Base-by-base conservation (phyloP, 2,888 invertebrate genomes). In the Candidula unifasciata region DNA sequence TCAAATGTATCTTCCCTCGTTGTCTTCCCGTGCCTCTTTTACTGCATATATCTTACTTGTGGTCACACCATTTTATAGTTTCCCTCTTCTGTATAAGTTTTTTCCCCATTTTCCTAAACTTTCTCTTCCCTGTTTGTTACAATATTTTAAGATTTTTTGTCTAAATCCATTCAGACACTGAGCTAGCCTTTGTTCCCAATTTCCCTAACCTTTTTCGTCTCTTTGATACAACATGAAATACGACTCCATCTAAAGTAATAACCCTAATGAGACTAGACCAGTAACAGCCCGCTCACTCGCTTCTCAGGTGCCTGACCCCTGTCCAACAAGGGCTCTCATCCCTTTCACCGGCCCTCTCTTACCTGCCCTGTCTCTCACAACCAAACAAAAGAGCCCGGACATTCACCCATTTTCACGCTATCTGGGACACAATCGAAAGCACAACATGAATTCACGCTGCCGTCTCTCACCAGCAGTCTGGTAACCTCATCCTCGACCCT, bases 271-370 rank as follows among this genome's bases (percentile, higher is more conserved):
- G 73, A 16, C 52, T 27, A 74, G 5, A 27, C 52, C 24, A 44
- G 27, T 33, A 52, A 74, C 73, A 8, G 73, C 6, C 24, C 27
- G 5, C 73, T 74, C 21, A 3, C 3, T 10, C 24, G 73, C 73
- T 27, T n/a, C 37, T n/a, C 24, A 74, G 73, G 73, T 74, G 52
- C 27, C 44, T 74, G 73, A 74, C 73, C 71, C 8, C 13, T 69
- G 69, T 16, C 13, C 10, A 21, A 3, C 33, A 21, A 21, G 5
- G 10, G 6, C 2, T 33, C 35, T 27, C 24, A 30, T 35, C 35
- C 35, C 24, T 69, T 33, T 69, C 35, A 10, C 35, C 18, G 3
- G 16, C 35, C 18, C 52, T 44, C n/a, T 74, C 73, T 52, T 44
- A 64, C 44, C 33, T 13, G 76, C 27, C 37, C 10, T 37, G 66